Evolutionary conservation across 1,140 invertebrate species (phyloP).

Genomic region (Temnothorax nylanderi): DNA sequence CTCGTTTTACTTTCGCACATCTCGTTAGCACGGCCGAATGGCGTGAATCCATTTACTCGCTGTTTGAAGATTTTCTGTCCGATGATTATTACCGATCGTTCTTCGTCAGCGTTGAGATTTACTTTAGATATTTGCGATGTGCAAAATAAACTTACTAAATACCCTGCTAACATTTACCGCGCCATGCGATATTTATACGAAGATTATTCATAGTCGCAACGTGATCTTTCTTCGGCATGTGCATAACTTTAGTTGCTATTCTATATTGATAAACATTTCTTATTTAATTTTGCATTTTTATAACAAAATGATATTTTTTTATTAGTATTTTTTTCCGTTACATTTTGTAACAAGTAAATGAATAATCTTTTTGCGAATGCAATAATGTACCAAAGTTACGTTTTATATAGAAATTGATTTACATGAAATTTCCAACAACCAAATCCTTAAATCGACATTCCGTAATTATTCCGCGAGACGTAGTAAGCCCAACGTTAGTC

Average conservation of each 20-base stretch:
- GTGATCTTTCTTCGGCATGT: background rate
- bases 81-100: conserved; percentile 20
- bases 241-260: background rate
- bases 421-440: background rate
- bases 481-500: background rate
- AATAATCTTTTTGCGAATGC: background rate
- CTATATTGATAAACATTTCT: background rate
- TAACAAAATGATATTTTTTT: background rate
- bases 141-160: conserved; percentile 14
- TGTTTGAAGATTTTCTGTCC: background rate
- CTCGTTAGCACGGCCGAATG: conserved; percentile 62
- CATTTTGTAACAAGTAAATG: background rate
- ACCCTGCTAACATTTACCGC: too few species aligned
- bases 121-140: background rate
- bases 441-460: conserved; percentile 39
- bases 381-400: background rate
- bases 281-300: background rate
- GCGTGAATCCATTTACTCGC: conserved; percentile 56
- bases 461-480: conserved; percentile 31
- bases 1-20: conserved; percentile 55
- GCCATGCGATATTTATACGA: background rate
- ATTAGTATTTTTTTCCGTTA: too few species aligned
- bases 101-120: conserved; percentile 35
- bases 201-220: background rate
- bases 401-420: background rate